Conservation (phyloP, 2,113 vertebrate genomes). For the Elephantulus edwardii region DNA sequence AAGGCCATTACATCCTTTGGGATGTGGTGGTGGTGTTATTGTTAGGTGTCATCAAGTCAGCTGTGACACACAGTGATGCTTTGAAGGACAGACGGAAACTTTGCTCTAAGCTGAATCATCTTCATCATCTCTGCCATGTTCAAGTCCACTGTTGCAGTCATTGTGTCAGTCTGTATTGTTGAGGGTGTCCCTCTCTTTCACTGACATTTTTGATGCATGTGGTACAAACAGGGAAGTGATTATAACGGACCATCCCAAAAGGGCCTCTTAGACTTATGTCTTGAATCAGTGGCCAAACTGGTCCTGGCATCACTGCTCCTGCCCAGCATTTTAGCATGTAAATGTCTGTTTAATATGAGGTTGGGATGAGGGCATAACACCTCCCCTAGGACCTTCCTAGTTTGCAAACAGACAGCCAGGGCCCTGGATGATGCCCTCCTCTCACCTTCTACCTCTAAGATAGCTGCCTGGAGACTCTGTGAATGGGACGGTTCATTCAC, state of each 20-base stretch:
- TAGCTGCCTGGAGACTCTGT: accelerated
- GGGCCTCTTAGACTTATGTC: too few species aligned
- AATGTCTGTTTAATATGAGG: accelerated
- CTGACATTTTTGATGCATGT: too few species aligned
- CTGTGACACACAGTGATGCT: too few species aligned
- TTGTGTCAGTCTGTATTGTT: too few species aligned
- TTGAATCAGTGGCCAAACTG: not conserved
- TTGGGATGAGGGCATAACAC: accelerated
- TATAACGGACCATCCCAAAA: accelerated
- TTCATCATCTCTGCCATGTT: too few species aligned
- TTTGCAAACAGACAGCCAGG: accelerated
- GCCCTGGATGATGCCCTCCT: accelerated
- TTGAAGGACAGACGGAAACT: too few species aligned
- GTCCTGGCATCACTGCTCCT: not conserved
- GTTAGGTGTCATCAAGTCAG: too few species aligned
- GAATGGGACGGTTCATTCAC: not conserved
- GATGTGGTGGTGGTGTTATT: too few species aligned
- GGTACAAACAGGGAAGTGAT: accelerated
- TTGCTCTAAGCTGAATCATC: too few species aligned
- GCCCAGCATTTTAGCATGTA: too few species aligned
- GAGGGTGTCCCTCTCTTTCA: too few species aligned
- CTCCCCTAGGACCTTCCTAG: accelerated
- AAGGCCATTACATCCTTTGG: accelerated
- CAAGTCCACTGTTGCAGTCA: too few species aligned
- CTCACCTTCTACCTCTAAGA: not conserved